phyloP scores from a whole-genome alignment of 2,888 invertebrate genomes.

The Lutraria lutraria region DNA sequence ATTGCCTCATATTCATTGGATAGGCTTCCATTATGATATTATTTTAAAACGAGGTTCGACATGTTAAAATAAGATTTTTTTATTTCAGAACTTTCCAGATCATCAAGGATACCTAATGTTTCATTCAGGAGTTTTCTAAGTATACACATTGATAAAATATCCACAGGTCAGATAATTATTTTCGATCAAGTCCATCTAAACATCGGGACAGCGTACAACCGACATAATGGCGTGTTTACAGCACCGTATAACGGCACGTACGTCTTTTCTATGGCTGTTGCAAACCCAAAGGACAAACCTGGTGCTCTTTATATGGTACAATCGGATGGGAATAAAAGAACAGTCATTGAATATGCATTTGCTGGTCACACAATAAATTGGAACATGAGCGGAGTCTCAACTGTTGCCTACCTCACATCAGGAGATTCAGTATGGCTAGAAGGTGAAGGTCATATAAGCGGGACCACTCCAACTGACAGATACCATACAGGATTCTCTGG shows the following conservation, averaged over 20 bases:
- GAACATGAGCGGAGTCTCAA: conserved; percentile 29
- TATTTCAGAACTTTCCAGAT: not conserved
- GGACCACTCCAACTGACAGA: too few species aligned
- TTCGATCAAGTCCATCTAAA: conserved; percentile 30
- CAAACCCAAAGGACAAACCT: conserved; percentile 31
- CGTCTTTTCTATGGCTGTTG: conserved; percentile 28
- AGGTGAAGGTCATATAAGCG: conserved; percentile 36
- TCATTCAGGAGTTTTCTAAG: conserved; percentile 27
- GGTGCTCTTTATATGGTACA: conserved; percentile 50
- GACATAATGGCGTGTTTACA: conserved; percentile 12
- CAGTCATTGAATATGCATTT: conserved; percentile 28
- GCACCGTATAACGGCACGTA: conserved; percentile 40
- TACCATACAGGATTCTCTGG: too few species aligned
- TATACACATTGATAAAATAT: not conserved
- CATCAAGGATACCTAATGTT: conserved; percentile 2
- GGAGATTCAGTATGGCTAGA: conserved; percentile 22
- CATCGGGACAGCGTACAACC: conserved; percentile 20
- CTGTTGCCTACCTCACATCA: not conserved
- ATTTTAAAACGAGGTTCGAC: not conserved
- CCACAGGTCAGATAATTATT: not conserved
- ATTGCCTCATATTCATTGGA: not conserved
- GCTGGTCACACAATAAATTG: conserved; percentile 4
- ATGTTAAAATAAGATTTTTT: not conserved
- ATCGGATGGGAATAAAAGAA: not conserved
- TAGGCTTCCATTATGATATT: not conserved